Percentiles rank a stretch among this genome's conserved stretches.
Evolutionary conservation across 2,113 vertebrate genomes (phyloP).

Genomic region (Nycticebus coucang): DNA sequence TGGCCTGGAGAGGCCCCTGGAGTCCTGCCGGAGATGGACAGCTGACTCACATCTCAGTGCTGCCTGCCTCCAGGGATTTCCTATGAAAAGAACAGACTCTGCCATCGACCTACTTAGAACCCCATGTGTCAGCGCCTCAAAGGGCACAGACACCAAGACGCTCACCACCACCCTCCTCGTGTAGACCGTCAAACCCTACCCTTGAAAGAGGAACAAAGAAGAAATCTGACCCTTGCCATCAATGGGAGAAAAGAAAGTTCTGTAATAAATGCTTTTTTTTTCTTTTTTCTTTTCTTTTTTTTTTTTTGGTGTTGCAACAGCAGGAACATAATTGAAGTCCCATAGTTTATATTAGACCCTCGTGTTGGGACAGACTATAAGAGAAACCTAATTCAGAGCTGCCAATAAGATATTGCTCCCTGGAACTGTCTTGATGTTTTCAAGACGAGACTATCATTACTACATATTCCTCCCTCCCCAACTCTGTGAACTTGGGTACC

Average conservation of each 20-base stretch:
- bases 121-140: slow-evolving; percentile 50
- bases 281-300: not conserved
- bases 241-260: not conserved
- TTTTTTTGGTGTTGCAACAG: not conserved
- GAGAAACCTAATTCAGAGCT: not conserved
- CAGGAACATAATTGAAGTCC: not conserved
- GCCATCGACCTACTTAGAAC: slow-evolving; percentile 54
- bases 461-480: not conserved
- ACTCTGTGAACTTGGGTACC: not conserved
- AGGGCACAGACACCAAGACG: not conserved
- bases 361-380: not conserved
- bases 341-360: not conserved
- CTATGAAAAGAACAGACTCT: slow-evolving; percentile 51
- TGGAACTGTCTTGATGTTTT: not conserved
- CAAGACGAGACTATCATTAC: not conserved
- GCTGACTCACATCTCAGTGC: not conserved
- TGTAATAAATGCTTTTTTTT: not conserved
- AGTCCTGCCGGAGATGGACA: not conserved
- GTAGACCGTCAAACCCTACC: not conserved
- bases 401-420: not conserved
- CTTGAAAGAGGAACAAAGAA: not conserved
- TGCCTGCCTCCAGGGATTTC: slow-evolving; percentile 38
- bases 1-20: not conserved
- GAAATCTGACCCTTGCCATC: not conserved
- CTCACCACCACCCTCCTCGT: not conserved